phyloP scores from a whole-genome alignment of 1,140 invertebrate species.

The Augochlora pura region DNA sequence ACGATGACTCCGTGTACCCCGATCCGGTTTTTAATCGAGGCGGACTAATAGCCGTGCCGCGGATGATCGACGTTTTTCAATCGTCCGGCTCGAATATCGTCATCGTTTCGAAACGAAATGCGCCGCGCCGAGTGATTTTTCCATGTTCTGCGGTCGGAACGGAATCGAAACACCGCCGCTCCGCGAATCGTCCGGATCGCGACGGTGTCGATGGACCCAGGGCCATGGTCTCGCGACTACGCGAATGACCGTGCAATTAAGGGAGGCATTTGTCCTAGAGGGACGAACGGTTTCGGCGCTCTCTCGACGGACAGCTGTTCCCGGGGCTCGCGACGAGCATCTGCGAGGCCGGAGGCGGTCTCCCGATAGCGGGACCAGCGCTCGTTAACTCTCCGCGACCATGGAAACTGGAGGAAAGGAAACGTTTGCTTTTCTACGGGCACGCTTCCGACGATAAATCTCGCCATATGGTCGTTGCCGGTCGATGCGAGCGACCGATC shows the following conservation, averaged over 20 bases:
- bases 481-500: neutral
- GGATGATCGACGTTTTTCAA: conserved; percentile 30
- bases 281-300: conserved; percentile 2
- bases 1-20: conserved; percentile 1
- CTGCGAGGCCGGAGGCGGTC: conserved; percentile 45
- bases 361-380: conserved; percentile 29
- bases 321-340: conserved; percentile 41
- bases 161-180: neutral
- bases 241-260: neutral
- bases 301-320: conserved; percentile 52
- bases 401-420: conserved; percentile 27
- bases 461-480: neutral
- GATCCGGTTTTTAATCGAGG: conserved; percentile 22
- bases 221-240: no score
- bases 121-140: neutral
- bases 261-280: conserved; percentile 22
- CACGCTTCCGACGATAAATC: neutral
- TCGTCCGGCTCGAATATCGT: neutral
- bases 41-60: conserved; percentile 5
- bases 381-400: conserved; percentile 27
- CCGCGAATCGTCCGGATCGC: no score
- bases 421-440: conserved; percentile 18
- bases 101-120: neutral
- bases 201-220: no score
- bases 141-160: neutral